Conservation (phyloP, 1,140 invertebrate species). For the Grapholita molesta region DNA sequence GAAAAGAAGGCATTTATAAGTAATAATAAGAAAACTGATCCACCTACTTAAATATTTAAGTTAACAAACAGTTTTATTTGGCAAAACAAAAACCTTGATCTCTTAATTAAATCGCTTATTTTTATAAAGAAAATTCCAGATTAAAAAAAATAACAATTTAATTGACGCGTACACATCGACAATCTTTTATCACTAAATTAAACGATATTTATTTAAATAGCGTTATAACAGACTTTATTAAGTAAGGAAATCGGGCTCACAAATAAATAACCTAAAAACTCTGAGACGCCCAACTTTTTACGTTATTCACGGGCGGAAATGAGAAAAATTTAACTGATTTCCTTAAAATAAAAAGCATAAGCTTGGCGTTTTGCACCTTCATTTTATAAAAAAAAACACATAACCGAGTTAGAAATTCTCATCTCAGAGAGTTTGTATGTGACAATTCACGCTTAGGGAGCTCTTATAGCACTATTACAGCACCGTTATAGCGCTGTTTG, state of each 20-base stretch:
- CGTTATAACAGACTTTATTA: background rate
- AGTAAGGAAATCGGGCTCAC: background rate
- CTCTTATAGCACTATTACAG: background rate
- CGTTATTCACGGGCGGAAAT: background rate
- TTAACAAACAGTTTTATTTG: no score
- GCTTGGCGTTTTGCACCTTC: background rate
- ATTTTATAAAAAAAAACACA: background rate
- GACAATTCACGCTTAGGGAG: background rate
- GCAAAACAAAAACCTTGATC: no score
- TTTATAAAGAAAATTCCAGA: no score
- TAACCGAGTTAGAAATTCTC: background rate
- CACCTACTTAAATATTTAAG: no score
- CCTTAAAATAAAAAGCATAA: conserved; percentile 10
- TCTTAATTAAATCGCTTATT: no score
- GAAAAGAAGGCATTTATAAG: no score
- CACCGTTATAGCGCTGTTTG: background rate
- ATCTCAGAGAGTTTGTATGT: background rate
- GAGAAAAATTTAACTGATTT: conserved; percentile 16
- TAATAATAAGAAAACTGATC: no score
- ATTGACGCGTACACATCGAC: background rate
- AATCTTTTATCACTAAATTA: background rate
- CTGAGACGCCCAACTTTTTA: background rate
- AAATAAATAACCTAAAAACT: conserved; percentile 17
- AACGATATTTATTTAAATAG: background rate
- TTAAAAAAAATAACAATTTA: background rate